Evolutionary conservation across 2,888 invertebrate genomes (phyloP), one percentile per base, ranked within the genome.

Genomic region (Metellina segmentata): DNA sequence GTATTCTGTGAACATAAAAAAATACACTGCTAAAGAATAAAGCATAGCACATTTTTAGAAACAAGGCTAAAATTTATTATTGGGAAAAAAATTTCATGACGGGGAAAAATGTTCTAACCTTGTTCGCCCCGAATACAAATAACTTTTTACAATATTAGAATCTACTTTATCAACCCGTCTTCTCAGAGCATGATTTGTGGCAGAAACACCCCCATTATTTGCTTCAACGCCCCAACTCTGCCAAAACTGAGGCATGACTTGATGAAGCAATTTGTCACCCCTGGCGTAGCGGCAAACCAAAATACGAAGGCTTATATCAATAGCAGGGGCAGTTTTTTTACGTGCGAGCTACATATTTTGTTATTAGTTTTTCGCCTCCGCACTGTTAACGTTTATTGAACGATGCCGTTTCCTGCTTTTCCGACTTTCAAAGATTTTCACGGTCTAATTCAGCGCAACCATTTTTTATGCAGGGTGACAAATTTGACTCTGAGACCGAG

Each of bases 301-400:
- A 75, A 75, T 75, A 49, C 75, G 49, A 16, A 75, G 75, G 48
- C 75, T 75, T 75, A 75, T 75, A 75, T 75, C 75, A 75, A 75
- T 75, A 75, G 11, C 75, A 75, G 75, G 48, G 34, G 49, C 16
- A 6, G 34, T 34, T 34, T 75, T 75, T 75, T 75, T 16, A 49
- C 49, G 34, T 49, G 48, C 13, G 2, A 16, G 75, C 34, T 75
- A 75, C 75, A 75, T 75, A 75, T 75, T 75, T 75, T 48, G 49
- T 75, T 34, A 75, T 75, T 75, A 75, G 75, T 75, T 75, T 75
- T 75, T 75, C 75, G 49, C 16, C 49, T 75, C 75, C 48, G 75
- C 75, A 34, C 49, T 49, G 75, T 75, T 75, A 49, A 75, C 49
- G 34, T 75, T 75, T 75, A 75, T 75, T 49, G 75, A 75, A 34